A percentile compares a stretch with the other conserved stretches of the same genome.
Evolutionary conservation across 1,140 invertebrate species (phyloP).

Genomic region (Drosophila burlai): DNA sequence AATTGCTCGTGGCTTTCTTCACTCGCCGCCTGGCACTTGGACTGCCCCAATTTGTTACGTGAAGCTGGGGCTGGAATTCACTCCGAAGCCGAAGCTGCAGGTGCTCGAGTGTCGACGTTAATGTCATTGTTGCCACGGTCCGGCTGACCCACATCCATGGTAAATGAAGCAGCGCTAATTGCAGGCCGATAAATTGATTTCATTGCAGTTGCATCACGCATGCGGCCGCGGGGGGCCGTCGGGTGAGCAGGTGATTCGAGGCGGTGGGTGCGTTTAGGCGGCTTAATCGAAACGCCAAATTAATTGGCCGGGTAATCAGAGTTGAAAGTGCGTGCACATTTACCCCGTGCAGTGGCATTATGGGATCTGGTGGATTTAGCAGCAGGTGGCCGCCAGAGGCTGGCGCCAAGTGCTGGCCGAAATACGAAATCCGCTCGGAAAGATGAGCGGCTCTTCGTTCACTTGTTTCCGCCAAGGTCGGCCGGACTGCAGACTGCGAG

Average conservation of each 20-base stretch:
- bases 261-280: slow-evolving; percentile 44
- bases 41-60: slow-evolving; percentile 68
- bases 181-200: slow-evolving; percentile 66
- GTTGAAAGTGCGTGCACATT: slow-evolving; percentile 44
- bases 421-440: slow-evolving; percentile 24
- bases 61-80: slow-evolving; percentile 19
- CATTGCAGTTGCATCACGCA: slow-evolving; percentile 65
- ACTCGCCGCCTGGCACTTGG: slow-evolving; percentile 26
- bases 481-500: slow-evolving; percentile 24
- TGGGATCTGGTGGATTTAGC: slow-evolving; percentile 22
- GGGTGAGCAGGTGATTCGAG: slow-evolving; percentile 53
- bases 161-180: slow-evolving; percentile 70
- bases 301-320: slow-evolving; percentile 60
- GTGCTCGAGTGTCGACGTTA: slow-evolving; percentile 67
- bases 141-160: slow-evolving; percentile 71
- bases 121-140: slow-evolving; percentile 72
- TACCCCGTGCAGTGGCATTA: slow-evolving; percentile 12
- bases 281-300: slow-evolving; percentile 62
- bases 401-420: slow-evolving; percentile 34
- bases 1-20: slow-evolving; percentile 64
- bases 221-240: slow-evolving; percentile 6
- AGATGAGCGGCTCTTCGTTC: slow-evolving; percentile 35
- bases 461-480: slow-evolving; percentile 48
- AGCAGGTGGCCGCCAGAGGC: slow-evolving; percentile 54
- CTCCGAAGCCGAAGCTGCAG: slow-evolving; percentile 20